Conservation (phyloP, 1,140 invertebrate species). For the Penaeus indicus region DNA sequence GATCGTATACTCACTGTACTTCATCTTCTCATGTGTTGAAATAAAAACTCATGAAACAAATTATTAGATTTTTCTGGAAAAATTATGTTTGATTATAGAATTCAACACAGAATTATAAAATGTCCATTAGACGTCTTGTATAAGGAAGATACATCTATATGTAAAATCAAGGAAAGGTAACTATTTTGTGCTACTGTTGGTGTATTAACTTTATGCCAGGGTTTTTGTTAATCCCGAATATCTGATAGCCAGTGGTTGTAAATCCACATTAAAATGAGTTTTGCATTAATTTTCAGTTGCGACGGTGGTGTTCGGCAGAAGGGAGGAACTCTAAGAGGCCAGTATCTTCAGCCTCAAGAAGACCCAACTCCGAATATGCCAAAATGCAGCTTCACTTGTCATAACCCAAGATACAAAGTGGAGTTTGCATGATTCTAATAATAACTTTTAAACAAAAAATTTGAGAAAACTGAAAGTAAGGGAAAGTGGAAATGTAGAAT, state of each 20-base stretch:
- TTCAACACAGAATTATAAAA: background rate
- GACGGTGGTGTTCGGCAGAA: conserved; percentile 54
- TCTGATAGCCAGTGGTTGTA: too few species aligned
- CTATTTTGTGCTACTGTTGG: background rate
- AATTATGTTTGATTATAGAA: background rate
- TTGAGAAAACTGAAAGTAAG: background rate
- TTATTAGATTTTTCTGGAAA: background rate
- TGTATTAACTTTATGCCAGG: background rate
- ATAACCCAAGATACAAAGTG: conserved; percentile 74
- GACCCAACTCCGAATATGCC: conserved; percentile 83
- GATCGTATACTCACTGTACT: background rate
- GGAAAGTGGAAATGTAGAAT: background rate
- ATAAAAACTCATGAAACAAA: background rate
- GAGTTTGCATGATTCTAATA: conserved; percentile 34
- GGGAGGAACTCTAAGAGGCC: conserved; percentile 65
- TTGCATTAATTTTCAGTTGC: conserved; percentile 34
- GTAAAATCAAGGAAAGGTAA: too few species aligned
- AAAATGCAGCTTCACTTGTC: conserved; percentile 76
- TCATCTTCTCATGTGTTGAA: conserved; percentile 3
- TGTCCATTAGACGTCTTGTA: too few species aligned
- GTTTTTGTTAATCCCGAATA: background rate
- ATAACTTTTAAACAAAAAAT: background rate
- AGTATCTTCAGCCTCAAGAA: conserved; percentile 73
- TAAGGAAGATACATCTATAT: too few species aligned
- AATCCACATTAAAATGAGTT: too few species aligned